Conservation (phyloP, 1,140 invertebrate genomes). For the Doryteuthis pealeii region DNA sequence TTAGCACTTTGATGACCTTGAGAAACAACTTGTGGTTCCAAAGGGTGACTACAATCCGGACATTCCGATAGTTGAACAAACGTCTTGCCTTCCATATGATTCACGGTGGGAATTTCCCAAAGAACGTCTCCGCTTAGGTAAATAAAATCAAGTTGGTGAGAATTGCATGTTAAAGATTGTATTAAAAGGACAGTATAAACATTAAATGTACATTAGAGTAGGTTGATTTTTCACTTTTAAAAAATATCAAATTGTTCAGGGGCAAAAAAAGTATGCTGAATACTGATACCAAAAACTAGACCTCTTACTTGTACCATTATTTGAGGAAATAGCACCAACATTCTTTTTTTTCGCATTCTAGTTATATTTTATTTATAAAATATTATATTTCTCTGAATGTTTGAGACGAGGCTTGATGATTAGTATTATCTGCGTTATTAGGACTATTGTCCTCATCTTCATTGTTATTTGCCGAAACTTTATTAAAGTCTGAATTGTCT, state of each 20-base stretch:
- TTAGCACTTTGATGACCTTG: conserved; percentile 38
- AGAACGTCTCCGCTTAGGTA: conserved; percentile 81
- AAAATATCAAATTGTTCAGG: no score
- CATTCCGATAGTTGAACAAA: conserved; percentile 85
- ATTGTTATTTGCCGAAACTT: no score
- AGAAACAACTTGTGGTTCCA: conserved; percentile 47
- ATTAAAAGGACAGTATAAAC: conserved; percentile 23
- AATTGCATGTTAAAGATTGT: conserved; percentile 19
- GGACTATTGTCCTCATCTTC: no score
- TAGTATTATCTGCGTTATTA: no score
- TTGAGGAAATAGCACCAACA: not conserved
- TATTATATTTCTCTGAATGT: no score
- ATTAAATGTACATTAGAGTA: conserved; percentile 14
- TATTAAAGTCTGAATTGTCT: no score
- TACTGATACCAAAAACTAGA: no score
- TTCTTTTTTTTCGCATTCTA: not conserved
- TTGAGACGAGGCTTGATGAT: no score
- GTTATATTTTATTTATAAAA: no score
- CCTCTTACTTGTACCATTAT: no score
- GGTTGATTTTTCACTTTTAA: no score
- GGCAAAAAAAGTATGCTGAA: no score
- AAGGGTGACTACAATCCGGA: conserved; percentile 78
- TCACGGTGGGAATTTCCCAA: conserved; percentile 86
- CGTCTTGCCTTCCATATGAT: conserved; percentile 87
- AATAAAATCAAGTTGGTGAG: conserved; percentile 18